A percentile compares a stretch with the other conserved stretches of the same genome.
Conservation (phyloP, 1,140 invertebrate genomes). For the Atta texana region DNA sequence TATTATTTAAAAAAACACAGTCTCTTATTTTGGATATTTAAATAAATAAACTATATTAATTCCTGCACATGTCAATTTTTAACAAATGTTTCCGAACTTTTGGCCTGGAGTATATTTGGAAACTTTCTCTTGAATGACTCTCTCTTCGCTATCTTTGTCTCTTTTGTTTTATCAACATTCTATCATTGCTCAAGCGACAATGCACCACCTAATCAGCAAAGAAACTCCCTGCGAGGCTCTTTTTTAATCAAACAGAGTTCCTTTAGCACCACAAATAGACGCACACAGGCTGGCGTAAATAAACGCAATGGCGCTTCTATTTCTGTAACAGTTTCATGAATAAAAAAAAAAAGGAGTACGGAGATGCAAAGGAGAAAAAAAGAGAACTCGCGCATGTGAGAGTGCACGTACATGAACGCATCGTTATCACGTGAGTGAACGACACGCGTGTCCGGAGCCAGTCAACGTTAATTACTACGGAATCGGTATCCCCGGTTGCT, state of each 20-base stretch:
- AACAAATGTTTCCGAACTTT: too few species aligned
- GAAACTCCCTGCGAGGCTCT: slow-evolving; percentile 46
- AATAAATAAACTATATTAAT: too few species aligned
- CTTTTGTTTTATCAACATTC: neutral
- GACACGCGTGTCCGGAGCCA: slow-evolving; percentile 62
- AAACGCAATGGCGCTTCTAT: slow-evolving; percentile 46
- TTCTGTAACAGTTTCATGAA: slow-evolving; percentile 10
- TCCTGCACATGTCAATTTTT: too few species aligned
- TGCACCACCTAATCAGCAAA: slow-evolving; percentile 58
- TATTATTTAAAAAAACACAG: too few species aligned
- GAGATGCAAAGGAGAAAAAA: neutral
- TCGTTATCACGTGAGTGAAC: slow-evolving; percentile 56
- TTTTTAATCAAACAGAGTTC: slow-evolving; percentile 64
- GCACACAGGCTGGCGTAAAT: slow-evolving; percentile 30
- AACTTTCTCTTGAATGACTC: neutral
- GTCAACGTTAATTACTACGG: slow-evolving; percentile 72
- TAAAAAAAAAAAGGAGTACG: slow-evolving; percentile 36
- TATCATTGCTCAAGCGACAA: slow-evolving; percentile 34
- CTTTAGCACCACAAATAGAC: slow-evolving; percentile 35
- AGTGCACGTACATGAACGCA: neutral
- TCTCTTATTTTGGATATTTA: too few species aligned
- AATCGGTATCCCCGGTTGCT: slow-evolving; percentile 52
- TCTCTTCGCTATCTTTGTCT: neutral
- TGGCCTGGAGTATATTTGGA: too few species aligned
- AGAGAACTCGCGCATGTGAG: neutral